phyloP scores from a whole-genome alignment of 2,888 invertebrate genomes.

The Plagodis dolabraria region DNA sequence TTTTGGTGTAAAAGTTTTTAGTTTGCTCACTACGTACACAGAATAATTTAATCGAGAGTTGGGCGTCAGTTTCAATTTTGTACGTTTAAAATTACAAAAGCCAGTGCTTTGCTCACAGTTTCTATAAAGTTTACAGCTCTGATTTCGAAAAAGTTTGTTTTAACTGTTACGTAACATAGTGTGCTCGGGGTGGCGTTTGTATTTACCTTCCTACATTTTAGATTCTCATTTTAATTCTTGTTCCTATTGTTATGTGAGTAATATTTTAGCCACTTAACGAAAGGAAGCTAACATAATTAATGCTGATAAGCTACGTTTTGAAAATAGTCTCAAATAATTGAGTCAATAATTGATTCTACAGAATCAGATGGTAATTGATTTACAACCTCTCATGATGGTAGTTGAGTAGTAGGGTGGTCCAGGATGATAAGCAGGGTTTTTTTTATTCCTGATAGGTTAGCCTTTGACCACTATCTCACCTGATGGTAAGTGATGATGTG shows the following conservation, averaged over 20 bases:
- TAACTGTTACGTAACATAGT: slow-evolving; percentile 12
- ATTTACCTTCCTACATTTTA: not conserved
- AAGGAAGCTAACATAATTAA: too few relatives aligned
- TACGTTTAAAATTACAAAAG: slow-evolving; percentile 16
- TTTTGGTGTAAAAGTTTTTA: not conserved
- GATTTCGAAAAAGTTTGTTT: slow-evolving; percentile 13
- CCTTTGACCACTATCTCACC: too few relatives aligned
- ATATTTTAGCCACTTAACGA: too few relatives aligned
- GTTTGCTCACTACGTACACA: not conserved
- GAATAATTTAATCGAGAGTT: not conserved
- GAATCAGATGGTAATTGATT: too few relatives aligned
- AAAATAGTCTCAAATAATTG: too few relatives aligned
- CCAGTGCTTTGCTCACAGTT: not conserved
- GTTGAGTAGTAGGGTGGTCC: too few relatives aligned
- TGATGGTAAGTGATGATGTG: too few relatives aligned
- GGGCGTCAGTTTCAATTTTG: slow-evolving; percentile 10
- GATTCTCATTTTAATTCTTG: slow-evolving; percentile 2
- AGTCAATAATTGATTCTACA: too few relatives aligned
- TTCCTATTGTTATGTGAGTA: not conserved
- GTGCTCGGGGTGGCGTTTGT: not conserved
- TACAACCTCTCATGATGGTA: too few relatives aligned
- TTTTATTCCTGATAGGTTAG: too few relatives aligned
- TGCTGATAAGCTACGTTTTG: too few relatives aligned
- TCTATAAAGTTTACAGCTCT: slow-evolving; percentile 2
- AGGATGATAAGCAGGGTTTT: too few relatives aligned